These are phyloP conservation scores for Mugil cephalus DNA, from an alignment of 2,113 vertebrate species.

Conservation along the genomic window DNA sequence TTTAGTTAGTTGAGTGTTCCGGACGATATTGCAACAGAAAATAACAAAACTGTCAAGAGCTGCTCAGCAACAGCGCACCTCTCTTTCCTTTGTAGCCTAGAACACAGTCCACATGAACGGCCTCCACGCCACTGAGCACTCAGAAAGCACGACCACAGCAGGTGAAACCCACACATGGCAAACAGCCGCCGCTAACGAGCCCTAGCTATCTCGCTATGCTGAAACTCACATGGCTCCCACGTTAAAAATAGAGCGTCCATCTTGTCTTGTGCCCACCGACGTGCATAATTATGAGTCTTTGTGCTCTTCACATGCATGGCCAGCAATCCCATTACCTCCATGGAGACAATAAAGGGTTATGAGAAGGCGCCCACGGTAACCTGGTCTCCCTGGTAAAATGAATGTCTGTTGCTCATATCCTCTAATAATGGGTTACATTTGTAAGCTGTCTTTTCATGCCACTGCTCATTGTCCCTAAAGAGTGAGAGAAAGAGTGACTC, in stretches of 20 bases:
- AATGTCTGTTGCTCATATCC: slow-evolving; percentile 66
- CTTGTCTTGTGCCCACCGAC: slow-evolving; percentile 62
- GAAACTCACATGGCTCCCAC: slow-evolving; percentile 33
- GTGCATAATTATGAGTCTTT: slow-evolving; percentile 77
- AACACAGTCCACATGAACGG: slow-evolving; percentile 14
- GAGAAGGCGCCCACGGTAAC: slow-evolving; percentile 62
- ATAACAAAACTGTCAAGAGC: neutral
- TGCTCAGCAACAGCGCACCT: neutral
- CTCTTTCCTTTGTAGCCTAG: slow-evolving; percentile 1
- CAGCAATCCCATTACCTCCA: slow-evolving; percentile 76
- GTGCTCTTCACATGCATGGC: slow-evolving; percentile 68
- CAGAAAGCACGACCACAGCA: slow-evolving; percentile 23
- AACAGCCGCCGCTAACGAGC: slow-evolving; percentile 31
- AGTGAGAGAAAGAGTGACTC: slow-evolving; percentile 56
- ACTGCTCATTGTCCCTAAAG: slow-evolving; percentile 56
- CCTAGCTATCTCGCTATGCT: slow-evolving; percentile 11
- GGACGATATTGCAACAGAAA: neutral
- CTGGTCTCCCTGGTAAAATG: slow-evolving; percentile 64
- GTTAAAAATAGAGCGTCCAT: slow-evolving; percentile 72
- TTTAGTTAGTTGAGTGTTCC: neutral
- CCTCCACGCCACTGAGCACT: neutral
- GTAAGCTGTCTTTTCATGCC: slow-evolving; percentile 60
- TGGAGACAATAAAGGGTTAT: slow-evolving; percentile 78
- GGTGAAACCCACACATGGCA: slow-evolving; percentile 15
- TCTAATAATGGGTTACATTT: slow-evolving; percentile 72